phyloP scores from a whole-genome alignment of 1,140 invertebrate genomes.

The Oppia nitens region DNA sequence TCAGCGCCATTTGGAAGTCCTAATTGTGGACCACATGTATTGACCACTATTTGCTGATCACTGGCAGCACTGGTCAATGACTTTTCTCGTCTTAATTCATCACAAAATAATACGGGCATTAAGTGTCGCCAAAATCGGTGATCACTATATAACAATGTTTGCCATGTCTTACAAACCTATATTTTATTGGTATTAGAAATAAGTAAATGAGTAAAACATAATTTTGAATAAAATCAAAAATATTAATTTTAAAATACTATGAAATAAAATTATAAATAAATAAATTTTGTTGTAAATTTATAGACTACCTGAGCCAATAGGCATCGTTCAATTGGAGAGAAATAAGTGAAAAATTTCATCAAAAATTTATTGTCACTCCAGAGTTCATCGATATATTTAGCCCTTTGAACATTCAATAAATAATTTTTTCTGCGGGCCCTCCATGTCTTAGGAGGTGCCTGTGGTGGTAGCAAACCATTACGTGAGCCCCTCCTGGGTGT shows the following conservation, averaged over 20 bases:
- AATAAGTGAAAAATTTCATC: conserved; percentile 63
- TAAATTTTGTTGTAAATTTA: no score
- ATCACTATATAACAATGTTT: conserved; percentile 58
- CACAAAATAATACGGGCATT: conserved; percentile 59
- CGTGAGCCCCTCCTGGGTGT: not conserved
- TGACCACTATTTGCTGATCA: not conserved
- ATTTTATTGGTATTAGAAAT: no score
- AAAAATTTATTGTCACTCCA: conserved; percentile 67
- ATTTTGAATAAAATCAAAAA: no score
- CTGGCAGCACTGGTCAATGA: not conserved
- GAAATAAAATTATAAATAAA: no score
- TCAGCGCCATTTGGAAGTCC: not conserved
- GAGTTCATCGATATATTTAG: conserved; percentile 42
- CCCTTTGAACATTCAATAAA: conserved; percentile 23
- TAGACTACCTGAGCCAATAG: conserved; percentile 38
- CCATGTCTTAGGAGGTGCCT: conserved; percentile 20
- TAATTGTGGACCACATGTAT: not conserved
- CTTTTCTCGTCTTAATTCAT: conserved; percentile 38
- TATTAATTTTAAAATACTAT: no score
- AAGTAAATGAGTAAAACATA: no score
- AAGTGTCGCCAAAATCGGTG: conserved; percentile 67
- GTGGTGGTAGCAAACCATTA: conserved; percentile 15
- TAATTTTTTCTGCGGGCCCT: conserved; percentile 22
- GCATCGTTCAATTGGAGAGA: conserved; percentile 54
- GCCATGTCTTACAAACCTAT: conserved; percentile 67